Evolutionary conservation across 1,140 invertebrate genomes (phyloP).

Genomic region (Trialeurodes vaporariorum): DNA sequence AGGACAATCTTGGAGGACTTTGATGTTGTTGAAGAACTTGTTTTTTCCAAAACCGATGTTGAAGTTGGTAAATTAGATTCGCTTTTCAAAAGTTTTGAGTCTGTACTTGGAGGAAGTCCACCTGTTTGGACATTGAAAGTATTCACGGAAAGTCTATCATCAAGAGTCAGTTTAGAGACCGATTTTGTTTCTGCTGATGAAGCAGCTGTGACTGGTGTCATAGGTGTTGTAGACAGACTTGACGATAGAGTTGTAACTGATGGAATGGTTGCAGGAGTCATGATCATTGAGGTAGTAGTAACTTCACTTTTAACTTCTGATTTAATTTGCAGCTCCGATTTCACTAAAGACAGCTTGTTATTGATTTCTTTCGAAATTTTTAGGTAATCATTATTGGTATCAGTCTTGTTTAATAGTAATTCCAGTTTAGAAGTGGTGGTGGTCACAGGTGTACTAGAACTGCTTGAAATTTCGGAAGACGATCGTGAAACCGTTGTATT

Average conservation of each 20-base stretch:
- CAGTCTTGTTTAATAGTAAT: neutral
- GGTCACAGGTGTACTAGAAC: neutral
- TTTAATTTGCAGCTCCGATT: neutral
- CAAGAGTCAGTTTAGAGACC: neutral
- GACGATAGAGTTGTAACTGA: neutral
- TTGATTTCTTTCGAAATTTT: neutral
- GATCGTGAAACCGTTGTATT: neutral
- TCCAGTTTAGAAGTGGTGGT: neutral
- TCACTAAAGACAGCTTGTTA: neutral
- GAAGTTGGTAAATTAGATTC: neutral
- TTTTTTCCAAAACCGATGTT: neutral
- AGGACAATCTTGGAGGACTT: neutral
- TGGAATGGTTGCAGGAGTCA: neutral
- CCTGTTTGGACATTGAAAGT: neutral
- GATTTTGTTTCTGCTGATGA: neutral
- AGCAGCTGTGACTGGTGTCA: neutral
- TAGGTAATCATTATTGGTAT: neutral
- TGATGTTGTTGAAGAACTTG: no score
- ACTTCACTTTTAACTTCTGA: neutral
- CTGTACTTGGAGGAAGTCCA: neutral
- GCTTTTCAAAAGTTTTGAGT: neutral
- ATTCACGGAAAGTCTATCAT: neutral
- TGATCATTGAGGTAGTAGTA: neutral
- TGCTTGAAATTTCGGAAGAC: neutral
- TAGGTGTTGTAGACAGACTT: neutral